Evolutionary conservation across 2,797 vertebrate species (phyloP).

Genomic region (Phyllotis vaccarum): DNA sequence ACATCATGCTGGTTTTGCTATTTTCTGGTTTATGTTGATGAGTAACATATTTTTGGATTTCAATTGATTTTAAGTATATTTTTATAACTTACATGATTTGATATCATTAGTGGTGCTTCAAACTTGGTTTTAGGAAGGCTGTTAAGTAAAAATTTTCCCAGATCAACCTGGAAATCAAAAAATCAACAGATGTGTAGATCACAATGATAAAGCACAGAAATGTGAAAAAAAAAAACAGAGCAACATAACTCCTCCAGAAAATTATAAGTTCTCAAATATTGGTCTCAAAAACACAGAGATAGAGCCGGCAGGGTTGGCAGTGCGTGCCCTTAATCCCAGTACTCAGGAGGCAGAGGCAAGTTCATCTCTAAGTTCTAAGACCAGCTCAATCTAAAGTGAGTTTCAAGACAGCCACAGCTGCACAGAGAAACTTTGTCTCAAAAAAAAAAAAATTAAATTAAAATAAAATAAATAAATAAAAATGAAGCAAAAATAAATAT

Average conservation of each 20-base stretch:
- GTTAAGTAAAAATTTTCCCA: not conserved
- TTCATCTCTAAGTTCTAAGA: too few relatives aligned
- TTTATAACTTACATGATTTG: not conserved
- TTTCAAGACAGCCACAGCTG: too few relatives aligned
- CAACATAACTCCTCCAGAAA: not conserved
- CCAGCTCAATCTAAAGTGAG: too few relatives aligned
- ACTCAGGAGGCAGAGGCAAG: too few relatives aligned
- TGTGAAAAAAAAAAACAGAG: not conserved
- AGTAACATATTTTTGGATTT: not conserved
- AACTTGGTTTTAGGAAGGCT: not conserved
- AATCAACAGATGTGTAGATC: not conserved
- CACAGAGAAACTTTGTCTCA: too few relatives aligned
- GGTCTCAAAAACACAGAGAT: not conserved
- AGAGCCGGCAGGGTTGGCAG: not conserved
- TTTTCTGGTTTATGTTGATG: not conserved
- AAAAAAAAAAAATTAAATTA: too few relatives aligned
- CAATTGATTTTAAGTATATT: not conserved
- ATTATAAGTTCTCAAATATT: not conserved
- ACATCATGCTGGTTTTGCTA: not conserved
- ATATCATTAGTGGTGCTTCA: not conserved
- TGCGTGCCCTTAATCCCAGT: too few relatives aligned
- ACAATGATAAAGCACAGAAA: not conserved
- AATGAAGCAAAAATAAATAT: too few relatives aligned
- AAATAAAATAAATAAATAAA: too few relatives aligned
- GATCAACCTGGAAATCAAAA: not conserved